These are phyloP conservation scores for Pyrgilauda ruficollis DNA, from an alignment of 2,113 vertebrate genomes.

Conservation along the genomic window DNA sequence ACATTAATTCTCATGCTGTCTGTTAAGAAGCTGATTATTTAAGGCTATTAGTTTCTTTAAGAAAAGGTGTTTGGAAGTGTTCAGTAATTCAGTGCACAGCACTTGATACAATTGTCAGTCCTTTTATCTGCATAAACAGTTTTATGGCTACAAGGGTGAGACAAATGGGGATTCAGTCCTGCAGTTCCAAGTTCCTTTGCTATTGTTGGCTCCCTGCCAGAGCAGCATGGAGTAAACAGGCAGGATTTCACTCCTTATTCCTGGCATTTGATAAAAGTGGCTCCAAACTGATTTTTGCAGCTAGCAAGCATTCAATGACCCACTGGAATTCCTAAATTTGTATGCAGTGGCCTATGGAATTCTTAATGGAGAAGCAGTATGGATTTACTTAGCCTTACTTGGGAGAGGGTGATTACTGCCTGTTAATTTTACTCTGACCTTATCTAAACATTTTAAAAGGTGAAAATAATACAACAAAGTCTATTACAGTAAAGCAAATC, in stretches of 20 bases:
- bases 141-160: not conserved
- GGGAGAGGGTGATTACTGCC: not conserved
- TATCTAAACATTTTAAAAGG: not conserved
- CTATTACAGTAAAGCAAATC: not conserved
- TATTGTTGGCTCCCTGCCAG: not conserved
- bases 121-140: not conserved
- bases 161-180: not conserved
- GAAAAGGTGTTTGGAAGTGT: not conserved
- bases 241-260: not conserved
- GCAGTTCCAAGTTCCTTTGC: not conserved
- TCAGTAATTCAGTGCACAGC: not conserved
- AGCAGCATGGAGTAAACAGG: not conserved
- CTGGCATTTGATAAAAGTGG: not conserved
- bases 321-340: not conserved
- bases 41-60: not conserved
- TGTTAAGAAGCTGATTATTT: not conserved
- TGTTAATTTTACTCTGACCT: slow-evolving; percentile 18
- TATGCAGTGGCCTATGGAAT: not conserved
- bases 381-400: not conserved
- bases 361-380: not conserved
- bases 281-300: not conserved
- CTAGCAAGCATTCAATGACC: not conserved
- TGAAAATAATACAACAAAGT: not conserved
- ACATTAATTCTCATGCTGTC: not conserved
- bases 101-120: not conserved